Conservation (phyloP, 2,888 invertebrate species). For the Taphrorychus bicolor region DNA sequence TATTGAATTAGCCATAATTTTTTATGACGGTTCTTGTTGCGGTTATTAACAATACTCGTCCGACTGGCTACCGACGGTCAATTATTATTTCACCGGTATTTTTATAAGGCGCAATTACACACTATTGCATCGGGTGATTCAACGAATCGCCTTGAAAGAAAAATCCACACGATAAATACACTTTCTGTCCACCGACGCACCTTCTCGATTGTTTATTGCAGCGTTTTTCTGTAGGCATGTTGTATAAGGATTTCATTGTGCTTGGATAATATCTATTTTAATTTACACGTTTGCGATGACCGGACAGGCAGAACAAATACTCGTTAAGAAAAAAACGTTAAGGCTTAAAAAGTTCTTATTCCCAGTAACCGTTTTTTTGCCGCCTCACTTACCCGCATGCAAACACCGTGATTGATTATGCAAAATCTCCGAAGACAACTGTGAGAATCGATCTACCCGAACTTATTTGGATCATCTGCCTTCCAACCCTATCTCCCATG, state of each 20-base stretch:
- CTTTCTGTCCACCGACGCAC: slow-evolving; percentile 43
- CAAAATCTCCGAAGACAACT: slow-evolving; percentile 46
- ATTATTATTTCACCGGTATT: slow-evolving; percentile 36
- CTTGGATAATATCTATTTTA: slow-evolving; percentile 41
- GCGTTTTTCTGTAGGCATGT: slow-evolving; percentile 26
- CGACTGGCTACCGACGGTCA: slow-evolving; percentile 33
- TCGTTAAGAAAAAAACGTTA: not conserved
- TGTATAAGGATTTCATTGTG: slow-evolving; percentile 30
- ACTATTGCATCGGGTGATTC: slow-evolving; percentile 40
- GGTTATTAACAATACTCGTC: slow-evolving; percentile 32
- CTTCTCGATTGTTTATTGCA: slow-evolving; percentile 29
- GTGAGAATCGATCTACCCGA: slow-evolving; percentile 48
- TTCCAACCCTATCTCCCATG: slow-evolving; percentile 52
- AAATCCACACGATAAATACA: slow-evolving; percentile 43
- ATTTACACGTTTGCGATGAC: slow-evolving; percentile 30
- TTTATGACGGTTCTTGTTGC: slow-evolving; percentile 11
- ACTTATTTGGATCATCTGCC: slow-evolving; percentile 49
- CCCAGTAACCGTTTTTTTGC: slow-evolving; percentile 30
- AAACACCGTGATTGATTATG: slow-evolving; percentile 46
- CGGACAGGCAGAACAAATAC: not conserved
- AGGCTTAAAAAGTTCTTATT: not conserved
- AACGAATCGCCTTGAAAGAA: slow-evolving; percentile 43
- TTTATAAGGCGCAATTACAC: slow-evolving; percentile 39
- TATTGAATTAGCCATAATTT: slow-evolving; percentile 11
- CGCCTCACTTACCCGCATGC: slow-evolving; percentile 30